phyloP scores from a whole-genome alignment of 2,797 vertebrate species.

The Macropus fuliginosus region DNA sequence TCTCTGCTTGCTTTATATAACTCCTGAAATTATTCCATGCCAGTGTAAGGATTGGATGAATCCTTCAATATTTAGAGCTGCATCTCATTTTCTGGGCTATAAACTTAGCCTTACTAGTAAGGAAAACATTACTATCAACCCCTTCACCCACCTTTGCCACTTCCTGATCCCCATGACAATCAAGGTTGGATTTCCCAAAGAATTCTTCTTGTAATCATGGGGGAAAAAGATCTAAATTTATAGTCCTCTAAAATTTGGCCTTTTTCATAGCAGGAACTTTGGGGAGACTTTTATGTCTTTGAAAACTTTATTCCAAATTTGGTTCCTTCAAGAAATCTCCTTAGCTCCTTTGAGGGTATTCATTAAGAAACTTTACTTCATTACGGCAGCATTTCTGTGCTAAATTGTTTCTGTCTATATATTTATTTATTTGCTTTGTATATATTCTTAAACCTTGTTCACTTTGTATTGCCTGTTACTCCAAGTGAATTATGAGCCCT shows the following conservation, averaged over 20 bases:
- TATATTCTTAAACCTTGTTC: not conserved
- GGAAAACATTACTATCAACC: not conserved
- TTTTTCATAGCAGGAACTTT: not conserved
- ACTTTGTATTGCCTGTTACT: not conserved
- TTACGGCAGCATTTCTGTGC: not conserved
- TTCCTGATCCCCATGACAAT: not conserved
- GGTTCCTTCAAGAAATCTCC: not conserved
- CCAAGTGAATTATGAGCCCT: not conserved
- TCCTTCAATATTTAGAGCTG: not conserved
- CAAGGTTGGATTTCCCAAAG: not conserved
- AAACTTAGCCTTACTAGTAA: not conserved
- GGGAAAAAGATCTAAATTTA: not conserved
- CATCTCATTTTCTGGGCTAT: not conserved
- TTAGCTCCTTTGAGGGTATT: not conserved
- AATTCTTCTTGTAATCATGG: not conserved
- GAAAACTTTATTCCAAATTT: not conserved
- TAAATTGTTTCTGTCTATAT: not conserved
- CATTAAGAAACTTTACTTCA: not conserved
- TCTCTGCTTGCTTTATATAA: not conserved
- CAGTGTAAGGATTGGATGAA: not conserved
- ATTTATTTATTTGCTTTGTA: not conserved
- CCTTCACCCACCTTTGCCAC: not conserved
- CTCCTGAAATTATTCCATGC: not conserved
- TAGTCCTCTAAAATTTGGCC: not conserved
- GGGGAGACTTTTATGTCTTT: not conserved